Evolutionary conservation across 2,797 vertebrate genomes (phyloP).

Genomic region (Paratrypauchen microcephalus): DNA sequence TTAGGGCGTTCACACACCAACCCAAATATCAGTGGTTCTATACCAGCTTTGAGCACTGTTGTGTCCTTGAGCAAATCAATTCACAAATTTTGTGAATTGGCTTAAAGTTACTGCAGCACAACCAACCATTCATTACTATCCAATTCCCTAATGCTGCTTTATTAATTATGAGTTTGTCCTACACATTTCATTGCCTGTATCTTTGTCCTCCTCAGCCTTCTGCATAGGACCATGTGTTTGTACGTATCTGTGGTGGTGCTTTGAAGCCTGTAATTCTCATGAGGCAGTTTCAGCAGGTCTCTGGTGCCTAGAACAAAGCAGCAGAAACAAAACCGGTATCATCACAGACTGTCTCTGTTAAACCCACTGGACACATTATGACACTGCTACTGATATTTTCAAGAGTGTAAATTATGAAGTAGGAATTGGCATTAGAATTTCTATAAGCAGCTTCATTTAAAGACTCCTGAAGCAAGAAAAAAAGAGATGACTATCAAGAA

Average conservation of each 20-base stretch:
- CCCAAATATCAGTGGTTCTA: no score
- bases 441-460: no score
- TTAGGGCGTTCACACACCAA: no score
- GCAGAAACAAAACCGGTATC: slow-evolving; percentile 4
- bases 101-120: no score
- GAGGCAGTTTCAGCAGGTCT: neutral
- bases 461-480: no score
- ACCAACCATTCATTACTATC: neutral
- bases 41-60: no score
- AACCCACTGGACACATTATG: neutral
- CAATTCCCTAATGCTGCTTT: neutral
- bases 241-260: neutral
- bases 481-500: no score
- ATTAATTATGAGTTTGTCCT: neutral
- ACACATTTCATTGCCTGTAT: neutral
- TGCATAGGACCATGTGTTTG: neutral
- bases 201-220: neutral
- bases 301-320: neutral
- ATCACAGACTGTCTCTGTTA: neutral
- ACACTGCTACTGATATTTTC: no score
- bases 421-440: no score
- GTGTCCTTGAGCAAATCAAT: no score
- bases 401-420: neutral
- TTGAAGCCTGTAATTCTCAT: neutral
- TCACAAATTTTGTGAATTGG: no score